These are phyloP conservation scores for Zaprionus nigranus DNA, from an alignment of 1,140 invertebrate species.

Conservation along the genomic window DNA sequence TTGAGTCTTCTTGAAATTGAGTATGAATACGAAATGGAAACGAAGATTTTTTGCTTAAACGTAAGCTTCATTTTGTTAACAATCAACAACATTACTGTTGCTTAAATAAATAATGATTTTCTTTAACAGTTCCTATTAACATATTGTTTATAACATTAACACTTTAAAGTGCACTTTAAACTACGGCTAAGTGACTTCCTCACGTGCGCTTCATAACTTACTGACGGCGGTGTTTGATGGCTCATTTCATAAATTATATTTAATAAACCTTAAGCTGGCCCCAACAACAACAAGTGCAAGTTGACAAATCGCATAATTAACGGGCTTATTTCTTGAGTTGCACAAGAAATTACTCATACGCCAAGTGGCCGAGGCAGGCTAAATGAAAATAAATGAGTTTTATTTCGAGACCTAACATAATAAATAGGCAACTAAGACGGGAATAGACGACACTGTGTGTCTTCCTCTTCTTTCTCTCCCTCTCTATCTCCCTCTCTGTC, in stretches of 20 bases:
- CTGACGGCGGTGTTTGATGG: neutral
- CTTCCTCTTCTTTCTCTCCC: constrained; percentile 13
- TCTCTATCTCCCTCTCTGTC: neutral
- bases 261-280: constrained; percentile 34
- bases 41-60: neutral
- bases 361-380: constrained; percentile 46
- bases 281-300: constrained; percentile 23
- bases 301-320: constrained; percentile 77
- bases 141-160: neutral
- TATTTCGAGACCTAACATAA: constrained; percentile 49
- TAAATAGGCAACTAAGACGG: constrained; percentile 60
- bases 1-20: neutral
- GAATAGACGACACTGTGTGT: constrained; percentile 23
- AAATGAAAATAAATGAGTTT: constrained; percentile 73
- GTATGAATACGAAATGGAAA: neutral
- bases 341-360: constrained; percentile 52
- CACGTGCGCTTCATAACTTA: neutral
- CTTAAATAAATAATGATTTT: too few relatives aligned
- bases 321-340: constrained; percentile 64
- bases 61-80: too few relatives aligned
- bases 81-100: too few relatives aligned
- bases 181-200: neutral
- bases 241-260: constrained; percentile 21
- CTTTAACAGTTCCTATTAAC: too few relatives aligned
- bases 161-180: neutral